Evolutionary conservation across 2,113 vertebrate genomes (phyloP).

Genomic region (Garra rufa): DNA sequence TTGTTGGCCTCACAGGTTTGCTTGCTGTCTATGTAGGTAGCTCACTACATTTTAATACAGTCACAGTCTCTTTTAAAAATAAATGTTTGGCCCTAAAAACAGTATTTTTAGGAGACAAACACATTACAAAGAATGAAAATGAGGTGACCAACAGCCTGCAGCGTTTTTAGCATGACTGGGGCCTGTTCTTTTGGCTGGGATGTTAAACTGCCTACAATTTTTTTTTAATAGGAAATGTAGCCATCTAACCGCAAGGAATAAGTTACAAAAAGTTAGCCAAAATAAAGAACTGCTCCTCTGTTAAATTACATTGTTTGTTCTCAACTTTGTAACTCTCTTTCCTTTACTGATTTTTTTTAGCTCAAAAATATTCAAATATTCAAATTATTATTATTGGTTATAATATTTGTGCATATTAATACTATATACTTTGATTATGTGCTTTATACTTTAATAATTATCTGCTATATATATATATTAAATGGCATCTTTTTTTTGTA

Average conservation of each 20-base stretch:
- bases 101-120: neutral
- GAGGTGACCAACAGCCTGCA: constrained; percentile 51
- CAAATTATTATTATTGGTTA: no score
- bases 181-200: neutral
- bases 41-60: neutral
- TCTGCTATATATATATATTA: no score
- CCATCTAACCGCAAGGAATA: neutral
- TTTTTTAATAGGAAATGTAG: neutral
- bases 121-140: neutral
- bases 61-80: neutral
- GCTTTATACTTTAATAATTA: neutral
- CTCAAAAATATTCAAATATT: no score
- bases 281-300: no score
- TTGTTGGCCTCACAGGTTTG: neutral
- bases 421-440: no score
- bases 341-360: no score
- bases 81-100: neutral
- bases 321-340: no score
- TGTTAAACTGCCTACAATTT: neutral
- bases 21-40: neutral
- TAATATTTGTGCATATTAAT: no score
- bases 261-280: no score
- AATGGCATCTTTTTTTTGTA: no score
- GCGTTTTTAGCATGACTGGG: neutral
- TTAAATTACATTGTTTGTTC: no score